A percentile compares a stretch with the other conserved stretches of the same genome.
phyloP scores from a whole-genome alignment of 2,888 invertebrate species.

The Exephanes ischioxanthus region DNA sequence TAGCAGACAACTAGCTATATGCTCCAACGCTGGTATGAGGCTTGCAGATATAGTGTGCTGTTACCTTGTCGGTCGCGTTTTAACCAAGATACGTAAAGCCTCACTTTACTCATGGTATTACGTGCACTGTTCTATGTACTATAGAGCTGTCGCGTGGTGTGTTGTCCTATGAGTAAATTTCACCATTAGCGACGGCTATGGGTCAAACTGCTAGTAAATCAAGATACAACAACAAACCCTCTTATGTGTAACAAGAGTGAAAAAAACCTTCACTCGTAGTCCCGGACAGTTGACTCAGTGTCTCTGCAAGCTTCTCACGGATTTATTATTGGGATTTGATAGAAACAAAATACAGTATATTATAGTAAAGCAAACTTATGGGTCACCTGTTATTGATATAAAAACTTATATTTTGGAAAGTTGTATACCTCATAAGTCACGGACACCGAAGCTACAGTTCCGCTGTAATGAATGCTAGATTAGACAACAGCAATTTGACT shows the following conservation, averaged over 20 bases:
- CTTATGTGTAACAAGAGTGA: background rate
- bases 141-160: background rate
- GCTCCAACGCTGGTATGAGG: background rate
- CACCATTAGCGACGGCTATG: background rate
- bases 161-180: background rate
- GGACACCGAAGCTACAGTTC: background rate
- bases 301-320: background rate
- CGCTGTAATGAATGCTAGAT: background rate
- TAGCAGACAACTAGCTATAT: background rate
- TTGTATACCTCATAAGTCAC: background rate
- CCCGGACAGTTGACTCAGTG: background rate
- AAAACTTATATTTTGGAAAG: background rate
- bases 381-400: background rate
- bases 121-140: background rate
- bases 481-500: background rate
- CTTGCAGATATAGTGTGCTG: background rate
- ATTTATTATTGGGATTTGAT: background rate
- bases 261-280: background rate
- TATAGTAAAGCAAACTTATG: too few species aligned
- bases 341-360: too few species aligned
- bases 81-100: slow-evolving; percentile 10
- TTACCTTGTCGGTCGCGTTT: slow-evolving; percentile 31
- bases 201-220: slow-evolving; percentile 21
- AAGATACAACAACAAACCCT: too few species aligned
- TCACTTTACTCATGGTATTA: background rate